Evolutionary conservation across 2,888 invertebrate genomes (phyloP), one percentile per base, ranked within the genome.

Genomic region (Pseudococcus longispinus): DNA sequence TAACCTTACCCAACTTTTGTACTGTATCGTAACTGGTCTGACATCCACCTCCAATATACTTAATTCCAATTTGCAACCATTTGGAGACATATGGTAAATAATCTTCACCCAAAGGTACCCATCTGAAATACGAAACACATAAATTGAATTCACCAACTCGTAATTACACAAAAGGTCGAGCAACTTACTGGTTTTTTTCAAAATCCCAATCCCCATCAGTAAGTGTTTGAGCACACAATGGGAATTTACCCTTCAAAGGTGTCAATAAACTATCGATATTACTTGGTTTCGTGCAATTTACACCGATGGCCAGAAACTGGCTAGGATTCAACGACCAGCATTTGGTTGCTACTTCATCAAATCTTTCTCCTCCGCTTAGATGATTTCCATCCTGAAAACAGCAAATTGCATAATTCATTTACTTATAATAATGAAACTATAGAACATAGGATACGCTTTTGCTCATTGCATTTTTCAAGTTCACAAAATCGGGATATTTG

Each of bases 171-270:
- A 9, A 2, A 44, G 3, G 32, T 6, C 2, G n/a, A n/a, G n/a
- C n/a, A 32, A 74, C 37, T 87, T 88, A 89, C 89, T 87, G 87
- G 65, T 88, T 88, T 13, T 88, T 84, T 42, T 85, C 87, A 9
- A 93, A 92, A 85, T 94, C 93, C 92, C 95, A 96, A 90, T 92
- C 93, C 91, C 96, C 96, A 85, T 98, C 98, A 89, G 96, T 96
- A 91, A 98, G 98, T 6, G 98, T 97, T 91, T 98, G 98, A 29
- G 95, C 96, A 88, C 98, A 94, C 86, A 97, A 92, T 5, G 96
- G 96, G 87, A 96, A 93, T 84, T 87, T 87, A 15, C 88, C 88
- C 37, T 90, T 90, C 32, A 91, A 91, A 15, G 91, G 91, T 89
- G 93, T 93, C 11, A 88, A 83, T 83, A 96, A 91, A 0, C 93